phyloP scores from a whole-genome alignment of 2,888 invertebrate species.

The Automeris io region DNA sequence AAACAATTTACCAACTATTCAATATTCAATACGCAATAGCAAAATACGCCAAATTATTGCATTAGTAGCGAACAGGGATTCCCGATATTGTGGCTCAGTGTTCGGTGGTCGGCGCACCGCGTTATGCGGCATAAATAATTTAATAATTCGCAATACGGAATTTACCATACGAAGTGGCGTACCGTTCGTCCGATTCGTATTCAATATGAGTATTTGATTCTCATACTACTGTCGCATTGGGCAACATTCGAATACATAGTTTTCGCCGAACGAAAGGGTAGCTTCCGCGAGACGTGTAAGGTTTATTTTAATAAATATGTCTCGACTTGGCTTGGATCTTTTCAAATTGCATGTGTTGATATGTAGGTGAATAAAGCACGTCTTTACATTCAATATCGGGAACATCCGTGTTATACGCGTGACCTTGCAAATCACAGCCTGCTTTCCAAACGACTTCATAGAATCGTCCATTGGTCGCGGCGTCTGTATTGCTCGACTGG shows the following conservation, averaged over 20 bases:
- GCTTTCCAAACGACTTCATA: slow-evolving; percentile 76
- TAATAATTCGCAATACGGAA: slow-evolving; percentile 77
- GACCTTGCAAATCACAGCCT: slow-evolving; percentile 78
- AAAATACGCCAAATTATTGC: slow-evolving; percentile 78
- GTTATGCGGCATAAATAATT: slow-evolving; percentile 77
- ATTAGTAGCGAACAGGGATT: slow-evolving; percentile 75
- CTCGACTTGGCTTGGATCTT: slow-evolving; percentile 52
- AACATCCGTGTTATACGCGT: slow-evolving; percentile 77
- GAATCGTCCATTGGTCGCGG: slow-evolving; percentile 63
- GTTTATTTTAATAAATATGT: slow-evolving; percentile 38
- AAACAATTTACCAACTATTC: slow-evolving; percentile 75
- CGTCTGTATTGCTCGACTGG: slow-evolving; percentile 64
- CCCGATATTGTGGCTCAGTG: slow-evolving; percentile 76
- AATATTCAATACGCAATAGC: slow-evolving; percentile 76
- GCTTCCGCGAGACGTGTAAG: slow-evolving; percentile 46
- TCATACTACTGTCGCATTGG: slow-evolving; percentile 73
- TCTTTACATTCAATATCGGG: slow-evolving; percentile 74
- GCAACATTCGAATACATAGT: slow-evolving; percentile 51
- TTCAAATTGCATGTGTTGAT: slow-evolving; percentile 69
- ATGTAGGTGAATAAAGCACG: slow-evolving; percentile 77
- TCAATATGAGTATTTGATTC: slow-evolving; percentile 76
- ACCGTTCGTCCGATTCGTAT: slow-evolving; percentile 73
- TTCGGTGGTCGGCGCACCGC: slow-evolving; percentile 61
- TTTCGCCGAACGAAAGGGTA: slow-evolving; percentile 48
- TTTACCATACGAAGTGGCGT: slow-evolving; percentile 73